Base-by-base conservation (phyloP, 2,113 vertebrate genomes). In the Lagenorhynchus albirostris region DNA sequence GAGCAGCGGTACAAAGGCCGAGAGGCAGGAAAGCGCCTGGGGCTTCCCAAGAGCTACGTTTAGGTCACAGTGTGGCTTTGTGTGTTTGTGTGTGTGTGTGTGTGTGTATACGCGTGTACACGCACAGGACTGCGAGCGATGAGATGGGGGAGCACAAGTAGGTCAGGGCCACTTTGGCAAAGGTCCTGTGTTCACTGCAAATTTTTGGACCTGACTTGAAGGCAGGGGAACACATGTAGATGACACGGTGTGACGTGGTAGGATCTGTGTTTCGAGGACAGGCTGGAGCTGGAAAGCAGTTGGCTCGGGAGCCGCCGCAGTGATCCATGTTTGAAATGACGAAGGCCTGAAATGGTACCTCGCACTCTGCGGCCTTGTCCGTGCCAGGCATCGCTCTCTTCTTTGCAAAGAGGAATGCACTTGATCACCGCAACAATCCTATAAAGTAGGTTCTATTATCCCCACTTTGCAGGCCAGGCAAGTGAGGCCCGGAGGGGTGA, bases 101-200 rank as follows among this genome's bases (percentile, higher is more conserved):
- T 12, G 20, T 0, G 0, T 14, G 41, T 70, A 38, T 2, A 18
- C n/a, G 36, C 1, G 50, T 15, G 50, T 15, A 15, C 2, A 10
- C 14, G 50, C 68, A 3, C 6, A 47, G 44, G 41, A 53, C 0
- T 1, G n/a, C 10, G 1, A 10, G 79, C 44, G 58, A 13, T 7
- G 55, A 92, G 31, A 21, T 47, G 8, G 21, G 67, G 38, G 17
- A 29, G 20, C 20, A 26, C 17, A 2, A 17, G 70, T 0, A 47
- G 85, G 31, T 31, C 29, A 18, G 63, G 60, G 92, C 55, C 2
- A 7, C 67, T 70, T 96, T 38, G 12, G n/a, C 26, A 36, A 63
- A 53, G 12, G 65, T 18, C 12, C 31, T 14, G 21, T n/a, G 73
- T 44, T 89, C 17, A 10, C 33, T 88, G 36, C 25, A 31, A 41